phyloP scores from a whole-genome alignment of 2,888 invertebrate genomes.

The Xiphydria camelus region DNA sequence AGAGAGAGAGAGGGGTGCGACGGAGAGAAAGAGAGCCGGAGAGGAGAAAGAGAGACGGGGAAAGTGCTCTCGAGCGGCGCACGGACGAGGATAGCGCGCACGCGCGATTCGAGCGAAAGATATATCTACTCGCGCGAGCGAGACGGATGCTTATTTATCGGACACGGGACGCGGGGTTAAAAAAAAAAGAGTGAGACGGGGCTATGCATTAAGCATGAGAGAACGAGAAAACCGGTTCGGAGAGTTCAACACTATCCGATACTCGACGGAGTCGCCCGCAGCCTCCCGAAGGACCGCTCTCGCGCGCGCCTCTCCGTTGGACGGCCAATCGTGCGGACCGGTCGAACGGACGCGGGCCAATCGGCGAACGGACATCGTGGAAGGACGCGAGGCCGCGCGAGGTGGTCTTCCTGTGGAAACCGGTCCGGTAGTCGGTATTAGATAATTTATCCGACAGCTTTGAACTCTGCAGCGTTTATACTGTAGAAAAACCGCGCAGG shows the following conservation, averaged over 20 bases:
- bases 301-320: neutral
- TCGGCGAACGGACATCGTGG: neutral
- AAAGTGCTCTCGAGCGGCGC: conserved; percentile 3
- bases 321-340: too few species aligned
- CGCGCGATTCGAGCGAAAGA: conserved; percentile 21
- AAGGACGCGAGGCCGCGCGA: neutral
- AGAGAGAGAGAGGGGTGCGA: neutral
- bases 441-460: conserved; percentile 42
- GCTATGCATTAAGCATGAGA: conserved; percentile 16
- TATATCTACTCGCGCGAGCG: conserved; percentile 16
- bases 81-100: conserved; percentile 18
- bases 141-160: conserved; percentile 22
- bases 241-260: conserved; percentile 14
- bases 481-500: too few species aligned
- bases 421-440: conserved; percentile 39
- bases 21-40: conserved; percentile 5
- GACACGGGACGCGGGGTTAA: conserved; percentile 4
- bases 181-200: neutral
- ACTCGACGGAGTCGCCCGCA: neutral
- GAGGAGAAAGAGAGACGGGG: neutral
- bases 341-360: neutral
- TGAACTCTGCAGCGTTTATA: conserved; percentile 26
- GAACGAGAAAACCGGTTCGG: conserved; percentile 18
- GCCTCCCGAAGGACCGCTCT: neutral
- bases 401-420: conserved; percentile 24